Conservation (phyloP, 2,113 vertebrate species). For the Cygnus atratus region DNA sequence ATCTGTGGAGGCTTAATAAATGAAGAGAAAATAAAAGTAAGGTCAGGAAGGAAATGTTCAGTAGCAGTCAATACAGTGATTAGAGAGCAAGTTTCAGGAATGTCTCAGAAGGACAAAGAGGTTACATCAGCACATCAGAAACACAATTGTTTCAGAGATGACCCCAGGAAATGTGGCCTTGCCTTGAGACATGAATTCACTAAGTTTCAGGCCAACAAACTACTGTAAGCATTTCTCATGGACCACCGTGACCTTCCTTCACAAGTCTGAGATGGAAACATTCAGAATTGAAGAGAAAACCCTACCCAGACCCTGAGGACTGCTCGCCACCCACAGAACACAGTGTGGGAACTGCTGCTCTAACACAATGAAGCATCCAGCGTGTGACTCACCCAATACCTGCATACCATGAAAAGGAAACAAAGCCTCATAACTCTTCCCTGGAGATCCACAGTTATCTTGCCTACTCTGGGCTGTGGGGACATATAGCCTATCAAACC, state of each 20-base stretch:
- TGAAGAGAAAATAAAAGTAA: not conserved
- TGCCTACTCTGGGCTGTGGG: not conserved
- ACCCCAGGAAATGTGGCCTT: not conserved
- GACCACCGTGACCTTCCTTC: fast-evolving
- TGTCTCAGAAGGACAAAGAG: not conserved
- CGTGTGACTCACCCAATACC: not conserved
- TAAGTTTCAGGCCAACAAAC: not conserved
- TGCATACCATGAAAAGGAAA: not conserved
- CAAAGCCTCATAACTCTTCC: not conserved
- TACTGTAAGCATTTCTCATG: not conserved
- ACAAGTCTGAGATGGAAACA: not conserved
- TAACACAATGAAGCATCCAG: not conserved
- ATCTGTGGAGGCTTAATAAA: not conserved
- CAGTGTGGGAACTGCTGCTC: not conserved
- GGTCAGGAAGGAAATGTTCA: not conserved
- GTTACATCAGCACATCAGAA: not conserved
- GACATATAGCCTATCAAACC: fast-evolving
- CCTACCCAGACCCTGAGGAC: not conserved
- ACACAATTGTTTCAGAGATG: not conserved
- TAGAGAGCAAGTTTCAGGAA: not conserved
- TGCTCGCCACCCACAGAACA: not conserved
- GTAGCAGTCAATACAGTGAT: not conserved
- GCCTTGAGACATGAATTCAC: not conserved
- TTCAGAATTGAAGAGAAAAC: not conserved
- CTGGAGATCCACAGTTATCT: not conserved